phyloP scores from a whole-genome alignment of 2,113 vertebrate species.

The Amazona guildingii region DNA sequence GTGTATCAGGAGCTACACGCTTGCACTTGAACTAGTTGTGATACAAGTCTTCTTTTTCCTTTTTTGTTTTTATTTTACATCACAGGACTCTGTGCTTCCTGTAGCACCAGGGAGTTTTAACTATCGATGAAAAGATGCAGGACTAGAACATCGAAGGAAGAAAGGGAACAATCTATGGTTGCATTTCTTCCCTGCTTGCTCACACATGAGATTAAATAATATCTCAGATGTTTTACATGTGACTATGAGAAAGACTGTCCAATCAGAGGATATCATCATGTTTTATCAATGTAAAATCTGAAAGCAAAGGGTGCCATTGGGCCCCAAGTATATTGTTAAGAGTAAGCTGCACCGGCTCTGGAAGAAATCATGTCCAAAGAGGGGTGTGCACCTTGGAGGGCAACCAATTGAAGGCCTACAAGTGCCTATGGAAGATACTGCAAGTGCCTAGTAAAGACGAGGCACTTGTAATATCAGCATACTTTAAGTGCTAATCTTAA shows the following conservation, averaged over 20 bases:
- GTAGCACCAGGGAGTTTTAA: background rate
- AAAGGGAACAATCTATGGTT: background rate
- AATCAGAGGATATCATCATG: background rate
- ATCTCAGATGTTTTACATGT: background rate
- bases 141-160: background rate
- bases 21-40: background rate
- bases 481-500: background rate
- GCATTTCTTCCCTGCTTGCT: background rate
- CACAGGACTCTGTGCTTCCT: background rate
- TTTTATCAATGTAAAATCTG: background rate
- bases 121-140: background rate
- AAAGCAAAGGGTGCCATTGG: background rate
- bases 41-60: background rate
- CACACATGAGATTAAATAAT: background rate
- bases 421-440: background rate
- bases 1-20: background rate
- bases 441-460: background rate
- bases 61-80: background rate
- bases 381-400: background rate
- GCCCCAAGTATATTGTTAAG: fast-evolving
- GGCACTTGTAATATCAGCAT: background rate
- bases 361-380: background rate
- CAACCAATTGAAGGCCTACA: fast-evolving
- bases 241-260: background rate
- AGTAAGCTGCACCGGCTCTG: background rate